A percentile compares a stretch with the other conserved stretches of the same genome.
Conservation (phyloP, 2,797 vertebrate species). For the Smutsia temminckii region DNA sequence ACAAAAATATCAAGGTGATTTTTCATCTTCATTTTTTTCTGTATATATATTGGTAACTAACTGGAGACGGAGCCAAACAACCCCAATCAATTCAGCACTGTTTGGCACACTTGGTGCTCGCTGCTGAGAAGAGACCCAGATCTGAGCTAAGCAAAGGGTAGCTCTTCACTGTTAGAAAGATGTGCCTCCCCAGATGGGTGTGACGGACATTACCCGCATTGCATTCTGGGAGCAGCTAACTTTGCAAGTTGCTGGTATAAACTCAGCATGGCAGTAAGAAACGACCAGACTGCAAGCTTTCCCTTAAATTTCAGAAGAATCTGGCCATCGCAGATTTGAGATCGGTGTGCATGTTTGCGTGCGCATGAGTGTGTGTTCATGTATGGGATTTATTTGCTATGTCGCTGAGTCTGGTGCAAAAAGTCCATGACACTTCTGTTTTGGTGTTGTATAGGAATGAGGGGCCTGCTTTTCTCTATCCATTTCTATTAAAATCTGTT, state of each 20-base stretch:
- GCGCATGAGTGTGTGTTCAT: background rate
- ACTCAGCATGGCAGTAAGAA: background rate
- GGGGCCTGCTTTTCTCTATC: background rate
- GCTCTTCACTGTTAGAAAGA: constrained; percentile 48
- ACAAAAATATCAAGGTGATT: constrained; percentile 5
- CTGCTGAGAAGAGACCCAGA: constrained; percentile 70
- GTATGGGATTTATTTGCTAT: background rate
- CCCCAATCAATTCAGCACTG: constrained; percentile 75
- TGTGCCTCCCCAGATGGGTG: background rate
- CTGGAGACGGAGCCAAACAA: constrained; percentile 63
- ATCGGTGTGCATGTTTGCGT: background rate
- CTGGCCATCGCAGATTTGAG: background rate
- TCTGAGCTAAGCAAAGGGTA: constrained; percentile 71
- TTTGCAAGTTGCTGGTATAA: background rate
- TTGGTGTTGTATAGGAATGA: constrained; percentile 52
- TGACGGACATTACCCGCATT: constrained; percentile 31
- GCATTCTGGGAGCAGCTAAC: constrained; percentile 52
- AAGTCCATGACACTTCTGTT: constrained; percentile 62
- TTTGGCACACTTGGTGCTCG: constrained; percentile 70
- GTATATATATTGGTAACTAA: constrained; percentile 52
- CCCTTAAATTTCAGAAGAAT: background rate
- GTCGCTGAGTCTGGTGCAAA: constrained; percentile 51
- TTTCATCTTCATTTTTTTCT: constrained; percentile 2
- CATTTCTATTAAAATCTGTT: constrained; percentile 52
- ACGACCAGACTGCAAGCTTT: background rate